Evolutionary conservation across 2,797 vertebrate species (phyloP).

Genomic region (Pampus argenteus): DNA sequence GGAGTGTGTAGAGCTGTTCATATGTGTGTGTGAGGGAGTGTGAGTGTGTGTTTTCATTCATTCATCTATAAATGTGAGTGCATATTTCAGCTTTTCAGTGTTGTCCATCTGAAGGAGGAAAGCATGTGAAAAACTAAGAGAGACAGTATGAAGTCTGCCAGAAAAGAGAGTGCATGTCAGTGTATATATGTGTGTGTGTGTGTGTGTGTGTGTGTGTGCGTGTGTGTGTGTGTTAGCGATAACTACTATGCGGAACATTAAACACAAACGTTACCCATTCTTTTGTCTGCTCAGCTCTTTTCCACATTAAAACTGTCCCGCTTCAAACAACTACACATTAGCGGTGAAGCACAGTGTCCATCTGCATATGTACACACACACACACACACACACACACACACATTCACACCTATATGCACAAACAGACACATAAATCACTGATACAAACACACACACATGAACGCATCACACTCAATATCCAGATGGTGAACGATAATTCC

Average conservation of each 20-base stretch:
- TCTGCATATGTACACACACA: slow-evolving; percentile 56
- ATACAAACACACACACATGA: slow-evolving; percentile 21
- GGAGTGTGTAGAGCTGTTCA: slow-evolving; percentile 24
- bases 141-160: slow-evolving; percentile 52
- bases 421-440: slow-evolving; percentile 34
- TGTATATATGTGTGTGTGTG: slow-evolving; percentile 16
- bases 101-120: slow-evolving; percentile 23
- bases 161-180: slow-evolving; percentile 42
- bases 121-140: slow-evolving; percentile 35
- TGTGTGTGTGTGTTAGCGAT: slow-evolving; percentile 10
- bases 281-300: slow-evolving; percentile 70
- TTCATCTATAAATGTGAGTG: slow-evolving; percentile 45
- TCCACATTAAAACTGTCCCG: slow-evolving; percentile 69
- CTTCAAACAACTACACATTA: slow-evolving; percentile 62
- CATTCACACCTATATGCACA: neutral
- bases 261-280: slow-evolving; percentile 61
- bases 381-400: slow-evolving; percentile 23
- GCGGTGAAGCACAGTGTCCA: slow-evolving; percentile 34
- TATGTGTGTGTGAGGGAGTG: slow-evolving; percentile 14
- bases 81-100: slow-evolving; percentile 47
- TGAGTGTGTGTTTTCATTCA: slow-evolving; percentile 52
- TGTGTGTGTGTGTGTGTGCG: slow-evolving; percentile 23
- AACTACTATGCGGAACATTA: slow-evolving; percentile 69
- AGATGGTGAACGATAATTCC: slow-evolving; percentile 51
- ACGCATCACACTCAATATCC: slow-evolving; percentile 43